Evolutionary conservation across 2,113 vertebrate species (phyloP).

Genomic region (Ibidorhyncha struthersii): DNA sequence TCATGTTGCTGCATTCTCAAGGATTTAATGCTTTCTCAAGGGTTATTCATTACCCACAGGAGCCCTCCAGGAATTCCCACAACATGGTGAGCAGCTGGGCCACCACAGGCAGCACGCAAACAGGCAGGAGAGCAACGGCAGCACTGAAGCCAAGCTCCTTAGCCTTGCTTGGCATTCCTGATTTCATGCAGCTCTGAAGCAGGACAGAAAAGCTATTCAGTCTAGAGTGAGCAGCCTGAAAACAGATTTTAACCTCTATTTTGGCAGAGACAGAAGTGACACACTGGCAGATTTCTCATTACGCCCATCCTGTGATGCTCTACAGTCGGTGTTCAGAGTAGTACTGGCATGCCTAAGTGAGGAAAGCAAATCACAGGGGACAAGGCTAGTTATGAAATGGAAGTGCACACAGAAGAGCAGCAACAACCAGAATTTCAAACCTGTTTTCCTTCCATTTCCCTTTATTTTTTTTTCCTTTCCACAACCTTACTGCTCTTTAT

Average conservation of each 20-base stretch:
- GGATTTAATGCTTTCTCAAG: neutral
- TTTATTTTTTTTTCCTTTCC: conserved; percentile 9
- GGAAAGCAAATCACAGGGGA: neutral
- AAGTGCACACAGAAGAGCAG: neutral
- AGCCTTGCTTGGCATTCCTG: neutral
- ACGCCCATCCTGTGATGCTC: neutral
- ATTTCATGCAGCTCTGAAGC: neutral
- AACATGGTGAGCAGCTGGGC: neutral
- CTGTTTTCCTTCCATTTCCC: neutral
- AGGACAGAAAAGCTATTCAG: conserved; percentile 15
- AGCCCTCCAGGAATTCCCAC: neutral
- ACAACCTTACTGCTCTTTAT: neutral
- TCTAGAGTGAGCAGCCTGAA: conserved; percentile 14
- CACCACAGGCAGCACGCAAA: neutral
- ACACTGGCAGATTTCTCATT: conserved; percentile 44
- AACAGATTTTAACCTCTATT: conserved; percentile 51
- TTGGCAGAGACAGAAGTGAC: conserved; percentile 23
- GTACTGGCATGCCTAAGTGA: conserved; percentile 2
- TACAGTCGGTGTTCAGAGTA: neutral
- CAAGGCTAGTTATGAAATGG: neutral
- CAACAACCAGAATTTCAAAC: neutral
- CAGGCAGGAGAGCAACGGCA: neutral
- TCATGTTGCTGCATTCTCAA: neutral
- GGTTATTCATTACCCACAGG: neutral
- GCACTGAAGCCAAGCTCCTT: neutral